Base-by-base conservation (phyloP, 2,113 vertebrate genomes). In the Chloroceryle aenea region DNA sequence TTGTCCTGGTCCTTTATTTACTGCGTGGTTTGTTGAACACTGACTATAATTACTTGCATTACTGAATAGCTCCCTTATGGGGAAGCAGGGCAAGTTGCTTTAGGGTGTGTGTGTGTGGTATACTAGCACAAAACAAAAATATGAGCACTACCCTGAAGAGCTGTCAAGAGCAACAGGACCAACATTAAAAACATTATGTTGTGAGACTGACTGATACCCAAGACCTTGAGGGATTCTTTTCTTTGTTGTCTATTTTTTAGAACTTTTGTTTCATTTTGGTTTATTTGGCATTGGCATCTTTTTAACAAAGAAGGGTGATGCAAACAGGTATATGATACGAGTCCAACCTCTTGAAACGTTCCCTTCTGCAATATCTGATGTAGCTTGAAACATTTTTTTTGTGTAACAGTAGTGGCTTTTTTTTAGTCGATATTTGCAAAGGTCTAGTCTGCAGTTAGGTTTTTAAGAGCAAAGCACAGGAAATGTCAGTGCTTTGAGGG, bases 101-200 rank as follows among this genome's bases (percentile, higher is more conserved):
- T 68, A 47, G 7, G 67, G 23, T 26, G 4, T 10, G 32, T 53
- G 27, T 53, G 27, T 53, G 27, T 45, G 1, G 18, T 34, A 5
- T 58, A 42, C 66, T 64, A 50, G 25, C 53, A 61, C 14, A 77
- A 40, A 69, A 21, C 16, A 61, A 61, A 90, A 59, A 16, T 21
- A 34, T 0, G 29, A 34, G n/a, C 4, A 2, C 23, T 64, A 52
- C 11, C 4, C 21, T 2, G 0, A 4, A 36, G 21, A 45, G 11
- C 48, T 85, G n/a, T 53, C 6, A 85, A 27, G 38, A 58, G 7
- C 19, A 14, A 36, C 13, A 63, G 42, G 34, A 78, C 8, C 11
- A 84, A 26, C 25, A 52, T 14, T 29, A 71, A 52, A 56, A 69
- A 25, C 50, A 52, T 26, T 76, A 7, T 22, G 7, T 38, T 68